Conservation (phyloP, 37 sponge, comb jelly and placozoan species). For the Bolinopsis microptera region DNA sequence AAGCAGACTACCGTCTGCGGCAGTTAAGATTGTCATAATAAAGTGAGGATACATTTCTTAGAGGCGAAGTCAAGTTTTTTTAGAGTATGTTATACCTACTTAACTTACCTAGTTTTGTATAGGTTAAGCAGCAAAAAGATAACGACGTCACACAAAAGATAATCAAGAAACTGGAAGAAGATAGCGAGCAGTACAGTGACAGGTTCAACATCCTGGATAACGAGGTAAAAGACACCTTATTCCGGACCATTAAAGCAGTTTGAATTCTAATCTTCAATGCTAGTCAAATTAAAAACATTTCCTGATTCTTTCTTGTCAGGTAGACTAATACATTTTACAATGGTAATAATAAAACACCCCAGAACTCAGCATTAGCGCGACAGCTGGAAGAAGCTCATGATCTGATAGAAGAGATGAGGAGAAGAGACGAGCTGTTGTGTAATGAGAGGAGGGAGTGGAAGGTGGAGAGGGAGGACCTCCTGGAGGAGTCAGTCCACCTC, state of each 20-base stretch:
- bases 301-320: too few relatives aligned
- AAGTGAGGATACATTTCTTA: too few relatives aligned
- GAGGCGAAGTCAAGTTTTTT: too few relatives aligned
- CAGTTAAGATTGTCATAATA: too few relatives aligned
- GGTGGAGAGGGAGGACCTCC: constrained; percentile 50
- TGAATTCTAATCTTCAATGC: too few relatives aligned
- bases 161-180: constrained; percentile 63
- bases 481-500: constrained; percentile 48
- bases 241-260: too few relatives aligned
- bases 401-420: constrained; percentile 6
- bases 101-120: not conserved
- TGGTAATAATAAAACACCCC: too few relatives aligned
- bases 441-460: constrained; percentile 60
- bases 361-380: constrained; percentile 50
- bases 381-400: constrained; percentile 60
- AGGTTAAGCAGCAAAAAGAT: constrained; percentile 46
- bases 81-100: not conserved
- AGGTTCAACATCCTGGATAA: constrained; percentile 55
- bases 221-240: not conserved
- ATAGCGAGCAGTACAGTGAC: constrained; percentile 58
- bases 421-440: constrained; percentile 26
- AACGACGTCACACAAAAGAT: constrained; percentile 35
- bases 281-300: too few relatives aligned
- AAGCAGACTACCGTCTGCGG: not conserved
- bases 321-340: too few relatives aligned